Percentiles rank a stretch among this genome's conserved stretches.
Conservation (phyloP, 2,797 vertebrate species). For the Phrynocephalus guinanensis region DNA sequence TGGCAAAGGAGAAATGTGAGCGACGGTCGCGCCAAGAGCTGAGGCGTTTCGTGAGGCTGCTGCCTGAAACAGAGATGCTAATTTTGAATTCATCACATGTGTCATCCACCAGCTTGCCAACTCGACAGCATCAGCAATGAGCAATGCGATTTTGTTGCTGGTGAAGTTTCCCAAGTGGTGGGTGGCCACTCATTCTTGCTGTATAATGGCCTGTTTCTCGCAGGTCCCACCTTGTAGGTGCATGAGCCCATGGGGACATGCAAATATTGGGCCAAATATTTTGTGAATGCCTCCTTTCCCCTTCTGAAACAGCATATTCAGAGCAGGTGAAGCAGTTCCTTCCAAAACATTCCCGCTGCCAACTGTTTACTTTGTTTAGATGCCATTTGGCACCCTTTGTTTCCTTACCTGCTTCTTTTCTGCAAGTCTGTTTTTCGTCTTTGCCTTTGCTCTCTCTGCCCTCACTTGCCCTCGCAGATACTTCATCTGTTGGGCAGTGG, state of each 20-base stretch:
- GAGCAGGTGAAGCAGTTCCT: background rate
- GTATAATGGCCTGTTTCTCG: background rate
- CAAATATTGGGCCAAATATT: background rate
- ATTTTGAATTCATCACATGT: background rate
- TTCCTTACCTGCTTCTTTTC: background rate
- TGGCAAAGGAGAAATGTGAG: background rate
- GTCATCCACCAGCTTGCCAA: conserved; percentile 18
- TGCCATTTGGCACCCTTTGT: background rate
- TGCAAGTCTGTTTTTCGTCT: background rate
- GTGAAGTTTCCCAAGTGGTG: background rate
- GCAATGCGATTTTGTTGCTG: background rate
- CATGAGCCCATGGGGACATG: background rate
- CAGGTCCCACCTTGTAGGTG: background rate
- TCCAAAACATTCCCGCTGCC: background rate
- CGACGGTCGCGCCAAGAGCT: background rate
- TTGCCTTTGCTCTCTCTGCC: background rate
- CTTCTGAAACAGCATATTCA: background rate
- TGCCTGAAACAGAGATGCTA: background rate
- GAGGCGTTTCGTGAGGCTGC: background rate
- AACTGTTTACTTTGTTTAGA: background rate
- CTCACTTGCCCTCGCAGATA: background rate
- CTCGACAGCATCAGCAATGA: background rate
- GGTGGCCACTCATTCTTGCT: background rate
- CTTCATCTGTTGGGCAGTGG: background rate
- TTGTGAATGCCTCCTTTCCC: background rate